Evolutionary conservation across 2,888 invertebrate species (phyloP).

Genomic region (Penaeus monodon): DNA sequence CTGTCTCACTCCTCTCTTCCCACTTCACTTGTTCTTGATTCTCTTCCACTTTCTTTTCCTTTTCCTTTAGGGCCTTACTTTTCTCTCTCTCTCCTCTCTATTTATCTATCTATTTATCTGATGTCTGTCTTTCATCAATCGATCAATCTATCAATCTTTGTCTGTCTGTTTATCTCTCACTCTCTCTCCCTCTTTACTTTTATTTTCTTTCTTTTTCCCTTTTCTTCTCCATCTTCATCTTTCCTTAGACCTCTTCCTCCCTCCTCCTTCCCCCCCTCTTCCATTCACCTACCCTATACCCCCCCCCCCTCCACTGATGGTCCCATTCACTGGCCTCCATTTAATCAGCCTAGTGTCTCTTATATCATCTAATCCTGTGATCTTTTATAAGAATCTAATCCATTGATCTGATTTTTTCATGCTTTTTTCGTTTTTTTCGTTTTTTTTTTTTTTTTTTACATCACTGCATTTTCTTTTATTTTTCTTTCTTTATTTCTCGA

Average conservation of each 20-base stretch:
- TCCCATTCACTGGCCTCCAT: neutral
- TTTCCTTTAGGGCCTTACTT: neutral
- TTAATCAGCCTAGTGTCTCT: neutral
- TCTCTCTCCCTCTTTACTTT: too few relatives aligned
- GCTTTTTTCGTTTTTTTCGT: too few relatives aligned
- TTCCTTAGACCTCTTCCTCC: too few relatives aligned
- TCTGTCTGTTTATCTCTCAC: too few relatives aligned
- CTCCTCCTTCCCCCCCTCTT: too few relatives aligned
- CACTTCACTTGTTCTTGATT: neutral
- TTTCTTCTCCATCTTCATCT: too few relatives aligned
- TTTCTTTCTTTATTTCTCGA: too few relatives aligned
- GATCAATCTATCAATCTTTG: neutral
- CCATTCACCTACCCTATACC: neutral
- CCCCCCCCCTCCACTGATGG: neutral
- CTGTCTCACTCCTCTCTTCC: too few relatives aligned
- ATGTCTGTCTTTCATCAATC: neutral
- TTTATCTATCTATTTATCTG: neutral
- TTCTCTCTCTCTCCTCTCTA: neutral
- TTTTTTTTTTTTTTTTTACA: too few relatives aligned
- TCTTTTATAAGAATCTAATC: neutral
- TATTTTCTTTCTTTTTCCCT: too few relatives aligned
- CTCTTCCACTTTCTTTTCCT: neutral
- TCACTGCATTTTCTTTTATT: too few relatives aligned
- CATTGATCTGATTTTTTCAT: too few relatives aligned
- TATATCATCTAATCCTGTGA: neutral